Conservation (phyloP, 2,113 vertebrate species). For the Tretioscincus oriximinensis region DNA sequence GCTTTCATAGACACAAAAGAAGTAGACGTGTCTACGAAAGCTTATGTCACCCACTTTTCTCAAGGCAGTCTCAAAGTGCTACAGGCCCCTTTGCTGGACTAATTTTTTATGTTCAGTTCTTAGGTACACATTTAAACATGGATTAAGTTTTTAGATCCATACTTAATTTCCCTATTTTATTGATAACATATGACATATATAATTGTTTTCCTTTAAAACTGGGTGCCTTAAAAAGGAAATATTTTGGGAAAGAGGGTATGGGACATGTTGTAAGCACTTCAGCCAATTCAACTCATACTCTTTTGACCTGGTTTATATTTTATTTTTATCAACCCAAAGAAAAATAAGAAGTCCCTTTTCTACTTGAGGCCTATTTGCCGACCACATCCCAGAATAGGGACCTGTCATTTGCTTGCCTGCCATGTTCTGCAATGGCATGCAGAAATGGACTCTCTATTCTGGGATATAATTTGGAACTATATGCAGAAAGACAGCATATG, state of each 20-base stretch:
- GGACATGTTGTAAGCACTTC: not conserved
- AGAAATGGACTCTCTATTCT: too few species aligned
- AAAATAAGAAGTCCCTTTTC: not conserved
- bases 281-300: not conserved
- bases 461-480: too few species aligned
- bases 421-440: too few species aligned
- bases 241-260: not conserved
- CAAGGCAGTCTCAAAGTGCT: too few species aligned
- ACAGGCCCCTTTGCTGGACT: too few species aligned
- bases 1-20: too few species aligned
- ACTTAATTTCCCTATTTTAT: not conserved
- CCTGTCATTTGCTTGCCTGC: too few species aligned
- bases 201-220: constrained; percentile 18
- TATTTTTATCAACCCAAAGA: not conserved
- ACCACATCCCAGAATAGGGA: too few species aligned
- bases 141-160: not conserved
- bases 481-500: not conserved
- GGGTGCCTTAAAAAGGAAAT: not conserved
- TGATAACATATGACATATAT: not conserved
- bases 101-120: constrained; percentile 20
- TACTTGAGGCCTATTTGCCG: too few species aligned
- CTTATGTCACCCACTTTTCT: too few species aligned
- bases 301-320: not conserved
- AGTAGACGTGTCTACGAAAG: too few species aligned
- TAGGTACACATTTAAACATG: constrained; percentile 12